Conservation (phyloP, 2,797 vertebrate species). For the Kryptolebias ocellatus region DNA sequence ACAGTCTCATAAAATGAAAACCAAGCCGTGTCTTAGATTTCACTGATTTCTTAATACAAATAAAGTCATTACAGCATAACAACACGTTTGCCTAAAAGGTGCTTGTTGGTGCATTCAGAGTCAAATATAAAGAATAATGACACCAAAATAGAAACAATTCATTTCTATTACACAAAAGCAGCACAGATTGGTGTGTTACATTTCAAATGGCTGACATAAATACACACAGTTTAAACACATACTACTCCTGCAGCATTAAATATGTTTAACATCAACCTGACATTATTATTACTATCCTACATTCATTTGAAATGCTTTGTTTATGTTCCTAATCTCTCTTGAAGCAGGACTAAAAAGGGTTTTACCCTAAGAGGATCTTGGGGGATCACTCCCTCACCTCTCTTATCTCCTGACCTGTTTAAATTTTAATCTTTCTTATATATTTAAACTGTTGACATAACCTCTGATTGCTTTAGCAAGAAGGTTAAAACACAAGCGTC, state of each 20-base stretch:
- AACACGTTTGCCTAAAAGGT: conserved; percentile 30
- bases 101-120: conserved; percentile 44
- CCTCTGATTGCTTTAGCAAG: conserved; percentile 1
- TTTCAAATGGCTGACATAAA: neutral
- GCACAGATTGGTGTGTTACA: neutral
- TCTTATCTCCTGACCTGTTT: conserved; percentile 16
- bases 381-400: conserved; percentile 39
- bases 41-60: conserved; percentile 46
- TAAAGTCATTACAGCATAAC: conserved; percentile 11
- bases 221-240: neutral
- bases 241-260: conserved; percentile 13
- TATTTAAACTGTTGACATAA: conserved; percentile 9
- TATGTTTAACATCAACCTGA: neutral
- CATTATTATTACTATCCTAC: neutral
- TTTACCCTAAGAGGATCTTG: conserved; percentile 56
- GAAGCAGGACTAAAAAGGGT: conserved; percentile 57
- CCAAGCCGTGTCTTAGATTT: neutral
- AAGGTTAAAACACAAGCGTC: neutral
- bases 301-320: neutral
- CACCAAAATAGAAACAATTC: neutral
- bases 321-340: conserved; percentile 17
- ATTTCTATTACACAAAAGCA: too few species aligned
- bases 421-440: conserved; percentile 15
- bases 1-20: conserved; percentile 1
- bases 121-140: conserved; percentile 12